Percentiles rank a stretch among this genome's conserved stretches.
These are phyloP conservation scores for Opisthocomus hoazin DNA, from an alignment of 2,113 vertebrate genomes.

Conservation along the genomic window DNA sequence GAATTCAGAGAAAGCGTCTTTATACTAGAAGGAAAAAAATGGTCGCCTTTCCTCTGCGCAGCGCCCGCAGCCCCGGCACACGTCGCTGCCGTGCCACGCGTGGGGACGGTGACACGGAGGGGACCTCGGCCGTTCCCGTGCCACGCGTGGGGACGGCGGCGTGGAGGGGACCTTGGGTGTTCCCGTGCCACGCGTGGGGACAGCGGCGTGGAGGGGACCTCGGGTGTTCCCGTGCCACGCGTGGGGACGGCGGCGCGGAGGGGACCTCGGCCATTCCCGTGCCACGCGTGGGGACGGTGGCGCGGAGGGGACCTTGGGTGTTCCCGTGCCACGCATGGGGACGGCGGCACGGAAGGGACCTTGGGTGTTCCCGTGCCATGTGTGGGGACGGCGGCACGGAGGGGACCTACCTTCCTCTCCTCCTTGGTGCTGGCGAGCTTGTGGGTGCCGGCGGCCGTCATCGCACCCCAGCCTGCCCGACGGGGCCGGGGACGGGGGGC, in stretches of 20 bases:
- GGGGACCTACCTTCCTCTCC: conserved; percentile 82
- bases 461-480: conserved; percentile 16
- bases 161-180: too few species aligned
- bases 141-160: accelerated
- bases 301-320: too few species aligned
- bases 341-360: too few species aligned
- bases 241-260: too few species aligned
- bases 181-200: too few species aligned
- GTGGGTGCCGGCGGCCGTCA: conserved; percentile 74
- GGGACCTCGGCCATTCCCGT: too few species aligned
- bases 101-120: too few species aligned
- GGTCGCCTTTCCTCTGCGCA: neutral
- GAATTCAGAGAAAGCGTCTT: neutral
- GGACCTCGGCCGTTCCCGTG: too few species aligned
- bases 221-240: too few species aligned
- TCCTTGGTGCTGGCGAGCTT: conserved; percentile 78
- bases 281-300: accelerated
- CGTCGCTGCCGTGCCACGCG: accelerated
- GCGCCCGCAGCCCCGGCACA: accelerated
- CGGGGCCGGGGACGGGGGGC: neutral
- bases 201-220: too few species aligned
- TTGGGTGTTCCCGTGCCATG: too few species aligned
- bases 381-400: neutral
- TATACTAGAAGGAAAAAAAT: neutral
- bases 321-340: too few species aligned